Evolutionary conservation across 1,140 invertebrate genomes (phyloP).

Genomic region (Ips nitidus): DNA sequence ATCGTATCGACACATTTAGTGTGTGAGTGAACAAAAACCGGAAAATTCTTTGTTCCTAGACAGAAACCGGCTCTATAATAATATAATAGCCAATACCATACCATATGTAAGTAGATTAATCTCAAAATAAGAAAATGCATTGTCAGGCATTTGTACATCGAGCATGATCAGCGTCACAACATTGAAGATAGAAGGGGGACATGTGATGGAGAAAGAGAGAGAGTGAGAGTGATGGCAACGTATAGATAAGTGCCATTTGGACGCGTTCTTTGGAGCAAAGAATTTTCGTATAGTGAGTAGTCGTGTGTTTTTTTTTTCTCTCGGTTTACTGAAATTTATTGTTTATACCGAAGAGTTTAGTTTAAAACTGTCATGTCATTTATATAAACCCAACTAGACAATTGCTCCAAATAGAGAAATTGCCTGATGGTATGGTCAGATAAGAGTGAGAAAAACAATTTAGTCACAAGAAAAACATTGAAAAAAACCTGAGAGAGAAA

Average conservation of each 20-base stretch:
- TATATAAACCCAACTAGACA: too few species aligned
- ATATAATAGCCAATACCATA: conserved; percentile 23
- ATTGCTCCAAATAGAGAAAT: too few species aligned
- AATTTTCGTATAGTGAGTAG: conserved; percentile 44
- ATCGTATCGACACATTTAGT: not conserved
- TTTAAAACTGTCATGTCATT: too few species aligned
- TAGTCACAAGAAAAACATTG: too few species aligned
- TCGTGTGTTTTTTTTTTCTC: conserved; percentile 12
- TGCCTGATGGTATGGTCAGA: too few species aligned
- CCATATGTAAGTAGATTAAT: conserved; percentile 5
- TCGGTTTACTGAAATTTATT: too few species aligned
- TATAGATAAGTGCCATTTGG: conserved; percentile 36
- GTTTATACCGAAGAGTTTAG: too few species aligned
- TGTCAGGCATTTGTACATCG: conserved; percentile 31
- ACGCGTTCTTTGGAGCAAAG: conserved; percentile 50
- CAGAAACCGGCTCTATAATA: not conserved
- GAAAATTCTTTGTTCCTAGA: conserved; percentile 55
- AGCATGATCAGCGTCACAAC: conserved; percentile 29
- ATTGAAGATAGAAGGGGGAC: conserved; percentile 11
- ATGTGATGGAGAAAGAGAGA: conserved; percentile 18
- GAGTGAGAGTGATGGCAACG: conserved; percentile 26
- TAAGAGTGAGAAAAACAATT: too few species aligned
- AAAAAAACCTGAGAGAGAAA: too few species aligned
- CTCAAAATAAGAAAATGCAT: conserved; percentile 19
- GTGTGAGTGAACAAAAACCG: conserved; percentile 16